Percentiles rank a stretch among this genome's conserved stretches.
phyloP scores from a whole-genome alignment of 2,888 invertebrate species.

The Tenodera sinensis region DNA sequence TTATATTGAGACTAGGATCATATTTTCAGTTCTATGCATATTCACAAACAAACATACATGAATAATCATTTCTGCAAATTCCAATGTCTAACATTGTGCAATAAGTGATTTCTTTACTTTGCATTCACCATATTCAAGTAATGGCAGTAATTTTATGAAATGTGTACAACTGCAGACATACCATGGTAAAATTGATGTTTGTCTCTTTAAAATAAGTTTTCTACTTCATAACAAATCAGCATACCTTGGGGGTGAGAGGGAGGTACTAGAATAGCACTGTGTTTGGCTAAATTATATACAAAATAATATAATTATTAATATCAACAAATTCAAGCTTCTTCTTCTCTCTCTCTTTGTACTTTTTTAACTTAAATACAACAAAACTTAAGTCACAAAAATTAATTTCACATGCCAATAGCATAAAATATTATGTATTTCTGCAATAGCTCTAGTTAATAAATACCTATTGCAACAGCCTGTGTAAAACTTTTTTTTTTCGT shows the following conservation, averaged over 20 bases:
- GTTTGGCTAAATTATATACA: slow-evolving; percentile 21
- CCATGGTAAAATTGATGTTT: neutral
- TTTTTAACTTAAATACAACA: slow-evolving; percentile 21
- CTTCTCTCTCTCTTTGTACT: slow-evolving; percentile 22
- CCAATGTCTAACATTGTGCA: neutral
- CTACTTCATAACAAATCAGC: neutral
- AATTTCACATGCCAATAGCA: neutral
- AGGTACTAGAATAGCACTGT: neutral
- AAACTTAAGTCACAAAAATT: slow-evolving; percentile 5
- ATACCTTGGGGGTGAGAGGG: neutral
- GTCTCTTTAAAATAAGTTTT: neutral
- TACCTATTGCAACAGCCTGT: slow-evolving; percentile 28
- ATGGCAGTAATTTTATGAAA: neutral
- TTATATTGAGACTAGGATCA: slow-evolving; percentile 4
- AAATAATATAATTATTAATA: slow-evolving; percentile 20
- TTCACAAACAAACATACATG: slow-evolving; percentile 2
- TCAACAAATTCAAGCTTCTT: slow-evolving; percentile 3
- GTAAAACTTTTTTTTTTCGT: slow-evolving; percentile 10
- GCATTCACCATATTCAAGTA: neutral
- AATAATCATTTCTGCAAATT: neutral
- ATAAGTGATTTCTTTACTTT: neutral
- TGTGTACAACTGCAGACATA: slow-evolving; percentile 11
- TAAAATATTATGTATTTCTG: slow-evolving; percentile 6
- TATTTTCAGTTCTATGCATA: neutral
- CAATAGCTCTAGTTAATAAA: slow-evolving; percentile 22